phyloP scores from a whole-genome alignment of 2,888 invertebrate species.

The Diploptera punctata region DNA sequence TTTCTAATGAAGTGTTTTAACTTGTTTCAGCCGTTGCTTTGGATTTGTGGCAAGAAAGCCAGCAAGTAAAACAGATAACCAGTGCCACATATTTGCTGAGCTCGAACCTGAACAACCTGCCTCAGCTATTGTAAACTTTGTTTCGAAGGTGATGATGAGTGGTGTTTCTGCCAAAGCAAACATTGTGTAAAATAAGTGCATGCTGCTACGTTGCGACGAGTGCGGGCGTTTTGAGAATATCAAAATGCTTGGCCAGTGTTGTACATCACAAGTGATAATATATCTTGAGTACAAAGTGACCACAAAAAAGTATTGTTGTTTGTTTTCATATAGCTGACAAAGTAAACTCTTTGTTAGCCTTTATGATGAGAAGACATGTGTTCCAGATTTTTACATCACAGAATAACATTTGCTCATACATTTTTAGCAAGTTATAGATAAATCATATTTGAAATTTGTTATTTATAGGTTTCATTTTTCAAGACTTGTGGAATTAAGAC shows the following conservation, averaged over 20 bases:
- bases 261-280: background rate
- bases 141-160: constrained; percentile 77
- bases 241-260: background rate
- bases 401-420: too few relatives aligned
- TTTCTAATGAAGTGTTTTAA: too few relatives aligned
- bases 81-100: constrained; percentile 97
- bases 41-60: constrained; percentile 94
- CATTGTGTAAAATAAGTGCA: constrained; percentile 52
- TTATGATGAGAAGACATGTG: too few relatives aligned
- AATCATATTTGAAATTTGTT: too few relatives aligned
- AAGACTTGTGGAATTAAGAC: too few relatives aligned
- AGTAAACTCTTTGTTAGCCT: too few relatives aligned
- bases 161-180: constrained; percentile 60
- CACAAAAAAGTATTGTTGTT: background rate
- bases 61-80: constrained; percentile 86
- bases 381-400: too few relatives aligned
- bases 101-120: constrained; percentile 94
- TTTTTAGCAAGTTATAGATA: too few relatives aligned
- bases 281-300: background rate
- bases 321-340: background rate
- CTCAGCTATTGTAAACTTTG: constrained; percentile 90
- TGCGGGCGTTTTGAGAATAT: constrained; percentile 17
- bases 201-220: constrained; percentile 3
- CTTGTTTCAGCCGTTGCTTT: constrained; percentile 78
- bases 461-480: too few relatives aligned